phyloP scores from a whole-genome alignment of 2,113 vertebrate genomes.

The Onychorhynchus coronatus region DNA sequence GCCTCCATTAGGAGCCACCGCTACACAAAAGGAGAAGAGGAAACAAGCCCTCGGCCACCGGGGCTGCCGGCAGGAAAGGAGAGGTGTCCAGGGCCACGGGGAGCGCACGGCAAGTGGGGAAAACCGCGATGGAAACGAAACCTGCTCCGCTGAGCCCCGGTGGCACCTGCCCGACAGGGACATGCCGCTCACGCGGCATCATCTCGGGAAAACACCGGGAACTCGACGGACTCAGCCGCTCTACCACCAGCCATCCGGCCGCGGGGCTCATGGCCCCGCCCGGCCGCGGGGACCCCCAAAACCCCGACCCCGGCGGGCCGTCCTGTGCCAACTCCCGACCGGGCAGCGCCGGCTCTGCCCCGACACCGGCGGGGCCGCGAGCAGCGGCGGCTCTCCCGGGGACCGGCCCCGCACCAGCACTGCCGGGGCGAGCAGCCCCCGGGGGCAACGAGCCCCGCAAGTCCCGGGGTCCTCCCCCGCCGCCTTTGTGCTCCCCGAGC shows the following conservation, averaged over 20 bases:
- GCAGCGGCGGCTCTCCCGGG: neutral
- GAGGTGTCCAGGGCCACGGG: neutral
- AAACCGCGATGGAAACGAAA: neutral
- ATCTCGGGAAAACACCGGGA: neutral
- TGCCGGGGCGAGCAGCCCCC: too few species aligned
- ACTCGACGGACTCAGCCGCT: neutral
- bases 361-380: neutral
- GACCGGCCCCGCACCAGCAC: neutral
- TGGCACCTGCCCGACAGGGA: neutral
- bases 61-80: neutral
- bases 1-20: constrained; percentile 53
- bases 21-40: constrained; percentile 57
- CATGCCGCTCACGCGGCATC: neutral
- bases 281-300: neutral
- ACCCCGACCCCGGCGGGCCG: neutral
- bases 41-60: neutral
- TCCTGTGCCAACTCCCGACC: neutral
- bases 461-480: too few species aligned
- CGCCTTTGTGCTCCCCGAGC: too few species aligned
- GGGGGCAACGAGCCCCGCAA: too few species aligned
- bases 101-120: neutral
- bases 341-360: neutral
- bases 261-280: neutral
- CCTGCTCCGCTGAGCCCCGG: neutral
- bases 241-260: neutral